Evolutionary conservation across 2,888 invertebrate species (phyloP), one percentile per base, ranked within the genome.

Genomic region (Piscicola geometra): DNA sequence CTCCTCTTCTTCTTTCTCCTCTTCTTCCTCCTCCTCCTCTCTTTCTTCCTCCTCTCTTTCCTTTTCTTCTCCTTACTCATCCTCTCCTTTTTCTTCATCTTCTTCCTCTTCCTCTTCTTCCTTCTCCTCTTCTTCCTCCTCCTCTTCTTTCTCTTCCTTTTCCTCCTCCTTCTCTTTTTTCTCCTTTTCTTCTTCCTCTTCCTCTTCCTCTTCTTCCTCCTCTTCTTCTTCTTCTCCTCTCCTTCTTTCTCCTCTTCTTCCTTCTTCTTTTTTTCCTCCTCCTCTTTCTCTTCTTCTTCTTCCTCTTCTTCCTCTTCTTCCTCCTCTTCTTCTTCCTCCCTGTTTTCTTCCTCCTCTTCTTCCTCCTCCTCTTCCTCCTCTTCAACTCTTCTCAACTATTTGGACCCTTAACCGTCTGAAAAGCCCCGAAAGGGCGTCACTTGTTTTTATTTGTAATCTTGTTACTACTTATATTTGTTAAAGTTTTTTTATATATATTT

Each of bases 251-350:
- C 15, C 21, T 50, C 21, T 50, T 50, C 21, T 21, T 50, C 52
- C 52, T 50, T 50, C 52, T 50, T 50, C 52, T 15, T 15, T 50
- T 50, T 21, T 15, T 50, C 52, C 15, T 50, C 21, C 52, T n/a
- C n/a, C 52, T 50, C 52, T 50, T n/a, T 50, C 52, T 50, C 52
- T 50, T n/a, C n/a, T n/a, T 50, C 52, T 50, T n/a, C n/a, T n/a
- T 50, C n/a, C 15, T 15, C 52, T 50, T 50, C 52, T 50, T 50
- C n/a, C 52, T 50, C 52, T 50, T 15, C 52, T 15, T 50, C n/a
- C 15, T 15, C 52, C n/a, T 50, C 15, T 50, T 50, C n/a, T 15
- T 50, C 52, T n/a, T 15, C 52, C n/a, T 15, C 15, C 52, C 15
- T 50, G 52, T 50, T 50, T 50, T n/a, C n/a, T n/a, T 50, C 52